phyloP scores from a whole-genome alignment of 2,113 vertebrate species.

The Shinisaurus crocodilurus region DNA sequence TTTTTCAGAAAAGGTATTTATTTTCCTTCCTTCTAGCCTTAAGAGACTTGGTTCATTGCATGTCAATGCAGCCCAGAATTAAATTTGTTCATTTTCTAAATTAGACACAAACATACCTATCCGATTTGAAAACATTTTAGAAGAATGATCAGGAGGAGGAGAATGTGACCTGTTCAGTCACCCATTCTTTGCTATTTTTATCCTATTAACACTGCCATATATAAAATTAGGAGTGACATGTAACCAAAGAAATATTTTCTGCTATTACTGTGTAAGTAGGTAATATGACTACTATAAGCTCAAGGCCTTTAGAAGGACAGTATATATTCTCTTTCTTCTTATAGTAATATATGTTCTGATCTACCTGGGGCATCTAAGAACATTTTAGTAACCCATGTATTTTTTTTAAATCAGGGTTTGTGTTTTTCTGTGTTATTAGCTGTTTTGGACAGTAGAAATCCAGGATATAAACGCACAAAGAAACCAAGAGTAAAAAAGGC shows the following conservation, averaged over 20 bases:
- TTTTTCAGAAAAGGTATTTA: no score
- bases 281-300: background rate
- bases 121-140: slow-evolving; percentile 17
- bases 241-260: background rate
- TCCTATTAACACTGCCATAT: background rate
- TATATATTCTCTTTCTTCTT: no score
- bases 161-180: background rate
- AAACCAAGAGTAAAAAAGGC: no score
- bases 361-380: no score
- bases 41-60: background rate
- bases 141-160: background rate
- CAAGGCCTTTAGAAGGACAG: background rate
- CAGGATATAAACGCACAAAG: no score
- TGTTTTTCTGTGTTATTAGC: no score
- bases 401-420: no score
- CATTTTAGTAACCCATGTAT: no score
- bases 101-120: background rate
- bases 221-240: rapidly evolving
- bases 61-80: background rate
- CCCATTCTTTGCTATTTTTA: background rate
- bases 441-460: no score
- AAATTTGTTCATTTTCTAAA: background rate
- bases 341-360: no score
- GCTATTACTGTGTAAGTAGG: background rate
- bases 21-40: background rate